A percentile compares a stretch with the other conserved stretches of the same genome.
These are phyloP conservation scores for roundworm (Caenorhabditis elegans) DNA, from an alignment of 1,140 invertebrate species.

Conservation along the genomic window WBcel235 BX284602.5:2200501-2201000, in stretches of 20 bases:
- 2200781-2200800: slow-evolving; percentile 90
- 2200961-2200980: slow-evolving; percentile 67
- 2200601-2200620: too few species aligned
- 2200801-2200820: slow-evolving; percentile 92
- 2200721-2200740: too few species aligned
- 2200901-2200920: slow-evolving; percentile 96
- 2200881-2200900: slow-evolving; percentile 94
- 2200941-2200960: too few species aligned
- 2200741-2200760: background rate
- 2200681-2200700: too few species aligned
- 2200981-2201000: slow-evolving; percentile 96
- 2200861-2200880: slow-evolving; percentile 93
- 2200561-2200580: too few species aligned
- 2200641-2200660: background rate
- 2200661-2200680: background rate
- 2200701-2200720: too few species aligned
- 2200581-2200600: too few species aligned
- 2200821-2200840: slow-evolving; percentile 84
- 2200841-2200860: slow-evolving; percentile 94
- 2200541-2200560: too few species aligned
- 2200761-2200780: slow-evolving; percentile 81
- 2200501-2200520: too few species aligned
- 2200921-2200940: slow-evolving; percentile 65
- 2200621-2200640: too few species aligned
- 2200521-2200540: too few species aligned